phyloP scores from a whole-genome alignment of 2,113 vertebrate genomes.

The Hemicordylus capensis region DNA sequence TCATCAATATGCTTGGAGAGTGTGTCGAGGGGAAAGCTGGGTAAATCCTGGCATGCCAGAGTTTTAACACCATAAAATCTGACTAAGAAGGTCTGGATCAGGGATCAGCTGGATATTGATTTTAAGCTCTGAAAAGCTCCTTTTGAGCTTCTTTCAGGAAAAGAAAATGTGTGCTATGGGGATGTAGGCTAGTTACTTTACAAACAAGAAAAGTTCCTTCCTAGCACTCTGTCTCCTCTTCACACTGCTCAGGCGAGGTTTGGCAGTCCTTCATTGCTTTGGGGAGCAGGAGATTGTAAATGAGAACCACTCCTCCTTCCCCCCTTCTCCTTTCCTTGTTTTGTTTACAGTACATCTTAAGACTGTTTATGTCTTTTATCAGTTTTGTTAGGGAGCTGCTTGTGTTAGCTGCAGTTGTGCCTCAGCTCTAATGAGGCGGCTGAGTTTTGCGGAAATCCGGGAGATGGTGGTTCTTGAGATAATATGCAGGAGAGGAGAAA shows the following conservation, averaged over 20 bases:
- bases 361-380: background rate
- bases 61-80: constrained; percentile 6
- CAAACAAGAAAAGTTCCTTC: background rate
- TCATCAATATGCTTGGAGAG: background rate
- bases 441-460: background rate
- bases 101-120: constrained; percentile 11
- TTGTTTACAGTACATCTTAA: background rate
- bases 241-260: background rate
- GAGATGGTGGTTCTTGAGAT: background rate
- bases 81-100: background rate
- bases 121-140: background rate
- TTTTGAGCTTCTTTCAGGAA: constrained; percentile 1
- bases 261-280: background rate
- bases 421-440: background rate
- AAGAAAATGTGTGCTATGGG: background rate
- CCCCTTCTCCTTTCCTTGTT: background rate
- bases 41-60: background rate
- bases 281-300: background rate
- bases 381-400: background rate
- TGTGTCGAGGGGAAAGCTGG: background rate
- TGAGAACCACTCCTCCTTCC: background rate
- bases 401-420: background rate
- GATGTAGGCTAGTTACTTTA: background rate
- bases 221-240: background rate
- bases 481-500: background rate